Percentiles rank a stretch among this genome's conserved stretches.
Evolutionary conservation across 2,113 vertebrate species (phyloP).

Genomic region (Regulus satrapa): DNA sequence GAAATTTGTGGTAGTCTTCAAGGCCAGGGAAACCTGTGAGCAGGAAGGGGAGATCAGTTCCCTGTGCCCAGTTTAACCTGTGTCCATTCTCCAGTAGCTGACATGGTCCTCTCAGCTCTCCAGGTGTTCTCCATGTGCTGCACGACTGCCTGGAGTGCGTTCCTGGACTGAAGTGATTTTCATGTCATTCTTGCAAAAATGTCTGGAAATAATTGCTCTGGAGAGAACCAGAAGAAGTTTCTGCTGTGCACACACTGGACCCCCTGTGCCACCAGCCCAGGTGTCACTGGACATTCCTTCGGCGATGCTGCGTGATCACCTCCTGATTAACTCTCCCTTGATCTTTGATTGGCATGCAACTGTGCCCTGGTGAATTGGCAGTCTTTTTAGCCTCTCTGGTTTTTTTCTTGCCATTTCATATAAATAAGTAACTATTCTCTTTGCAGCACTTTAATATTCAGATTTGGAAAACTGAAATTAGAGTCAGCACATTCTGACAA

Average conservation of each 20-base stretch:
- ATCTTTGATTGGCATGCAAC: background rate
- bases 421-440: slow-evolving; percentile 45
- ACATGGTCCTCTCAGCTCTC: background rate
- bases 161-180: background rate
- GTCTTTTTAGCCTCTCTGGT: background rate
- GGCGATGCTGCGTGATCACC: background rate
- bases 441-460: slow-evolving; percentile 36
- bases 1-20: background rate
- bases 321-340: background rate
- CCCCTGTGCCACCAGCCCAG: background rate
- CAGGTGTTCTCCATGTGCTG: background rate
- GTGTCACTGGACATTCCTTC: background rate
- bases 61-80: background rate
- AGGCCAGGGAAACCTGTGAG: background rate
- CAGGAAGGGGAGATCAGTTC: background rate
- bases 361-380: background rate
- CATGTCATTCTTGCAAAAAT: background rate
- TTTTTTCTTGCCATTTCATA: background rate
- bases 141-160: background rate
- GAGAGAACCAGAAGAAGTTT: background rate
- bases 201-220: rapidly evolving
- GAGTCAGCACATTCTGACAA: slow-evolving; percentile 40
- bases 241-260: background rate
- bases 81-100: background rate
- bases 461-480: slow-evolving; percentile 43